Evolutionary conservation across 2,113 vertebrate species (phyloP), one percentile per base, ranked within the genome.

Genomic region (Eubucco bourcierii): DNA sequence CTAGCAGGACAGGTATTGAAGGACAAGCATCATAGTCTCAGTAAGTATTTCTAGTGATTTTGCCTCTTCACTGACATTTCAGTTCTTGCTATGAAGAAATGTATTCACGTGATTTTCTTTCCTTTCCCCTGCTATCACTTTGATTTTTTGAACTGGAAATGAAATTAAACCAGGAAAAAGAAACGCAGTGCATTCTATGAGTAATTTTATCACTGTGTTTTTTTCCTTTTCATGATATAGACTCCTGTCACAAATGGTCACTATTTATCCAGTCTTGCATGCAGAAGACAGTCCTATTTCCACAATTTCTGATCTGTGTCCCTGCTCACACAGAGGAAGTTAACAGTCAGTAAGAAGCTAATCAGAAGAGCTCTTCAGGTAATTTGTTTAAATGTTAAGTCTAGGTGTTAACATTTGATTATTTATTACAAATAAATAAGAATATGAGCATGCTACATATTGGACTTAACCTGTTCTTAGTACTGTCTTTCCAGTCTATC

Each of bases 401-500:
- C 27, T 79, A 80, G 7, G 16, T 77, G 50, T 79, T 76, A 85
- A 15, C 37, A 80, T 80, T 44, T 21, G 17, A 55, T 84, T 18
- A 87, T 80, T 93, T 87, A 83, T 84, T 79, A 68, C 88, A 79
- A 74, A 67, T 68, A 77, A 80, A 76, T 39, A 93, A 24, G 55
- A 21, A 58, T 65, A 85, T 67, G 81, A 92, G 28, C 75, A 71
- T 92, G 50, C 15, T 55, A 64, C 17, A 67, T 76, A 77, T 34
- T 80, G 31, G 71, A 82, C n/a, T 90, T 90, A 41, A 92, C 71
- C 80, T 55, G 18, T 70, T 60, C 50, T 75, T 80, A 56, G 70
- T 77, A 90, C 44, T 86, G 79, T 78, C 60, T 94, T 91, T 68
- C 46, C 88, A 87, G 55, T 92, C 82, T 28, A 70, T 84, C 37